A percentile compares a stretch with the other conserved stretches of the same genome.
Conservation (phyloP, 92 coral and sea anemone genomes). For the Bergia puertoricense region DNA sequence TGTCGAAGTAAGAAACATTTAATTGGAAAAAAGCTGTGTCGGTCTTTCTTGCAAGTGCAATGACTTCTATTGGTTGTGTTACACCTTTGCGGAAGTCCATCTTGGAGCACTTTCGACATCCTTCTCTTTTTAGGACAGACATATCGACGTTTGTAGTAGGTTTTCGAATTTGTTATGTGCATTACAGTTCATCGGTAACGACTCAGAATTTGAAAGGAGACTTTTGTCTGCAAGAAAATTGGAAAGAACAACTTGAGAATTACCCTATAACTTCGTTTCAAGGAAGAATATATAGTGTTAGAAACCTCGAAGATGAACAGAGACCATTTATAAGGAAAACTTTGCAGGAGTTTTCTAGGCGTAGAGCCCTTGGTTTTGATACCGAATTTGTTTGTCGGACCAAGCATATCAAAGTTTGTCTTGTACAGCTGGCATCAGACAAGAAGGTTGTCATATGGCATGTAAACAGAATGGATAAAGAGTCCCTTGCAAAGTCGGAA, state of each 20-base stretch:
- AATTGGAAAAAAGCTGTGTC: not conserved
- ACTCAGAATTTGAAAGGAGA: not conserved
- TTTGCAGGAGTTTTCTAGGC: constrained; percentile 20
- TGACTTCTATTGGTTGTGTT: constrained; percentile 1
- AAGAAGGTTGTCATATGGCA: constrained; percentile 39
- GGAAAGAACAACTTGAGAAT: constrained; percentile 36
- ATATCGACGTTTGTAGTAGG: not conserved
- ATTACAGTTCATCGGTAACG: constrained; percentile 4
- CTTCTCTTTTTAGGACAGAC: not conserved
- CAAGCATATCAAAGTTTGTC: constrained; percentile 29
- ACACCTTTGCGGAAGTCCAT: not conserved
- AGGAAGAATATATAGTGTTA: constrained; percentile 14
- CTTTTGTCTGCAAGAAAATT: constrained; percentile 33
- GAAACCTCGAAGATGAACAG: constrained; percentile 33
- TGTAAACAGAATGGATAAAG: constrained; percentile 30
- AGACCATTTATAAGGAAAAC: constrained; percentile 37
- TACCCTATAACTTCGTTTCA: constrained; percentile 40
- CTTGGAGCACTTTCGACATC: not conserved
- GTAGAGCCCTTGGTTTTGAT: constrained; percentile 30
- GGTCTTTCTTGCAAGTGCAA: not conserved
- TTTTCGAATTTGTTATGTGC: constrained; percentile 8
- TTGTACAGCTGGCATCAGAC: constrained; percentile 37
- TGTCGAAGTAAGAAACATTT: not conserved
- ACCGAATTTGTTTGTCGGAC: constrained; percentile 36
- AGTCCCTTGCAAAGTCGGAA: constrained; percentile 34